Evolutionary conservation across 1,140 invertebrate genomes (phyloP).

Genomic region (Meloidogyne floridensis): DNA sequence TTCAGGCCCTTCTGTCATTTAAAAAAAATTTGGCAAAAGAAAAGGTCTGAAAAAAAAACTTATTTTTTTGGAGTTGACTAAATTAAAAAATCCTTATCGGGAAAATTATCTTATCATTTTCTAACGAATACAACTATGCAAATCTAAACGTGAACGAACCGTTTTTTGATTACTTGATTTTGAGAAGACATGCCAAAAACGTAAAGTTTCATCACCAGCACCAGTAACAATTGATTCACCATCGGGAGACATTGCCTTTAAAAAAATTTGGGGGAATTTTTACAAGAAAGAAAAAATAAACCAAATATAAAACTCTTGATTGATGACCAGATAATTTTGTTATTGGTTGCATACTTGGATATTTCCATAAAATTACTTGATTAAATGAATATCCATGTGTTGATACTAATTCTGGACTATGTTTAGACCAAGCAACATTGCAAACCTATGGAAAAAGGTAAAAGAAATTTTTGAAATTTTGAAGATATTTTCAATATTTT

Average conservation of each 20-base stretch:
- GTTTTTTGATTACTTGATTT: conserved; percentile 43
- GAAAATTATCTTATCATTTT: not conserved
- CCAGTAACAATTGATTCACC: conserved; percentile 99
- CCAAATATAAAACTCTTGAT: conserved; percentile 90
- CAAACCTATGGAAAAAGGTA: conserved; percentile 74
- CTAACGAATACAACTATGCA: conserved; percentile 41
- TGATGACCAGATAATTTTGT: conserved; percentile 97
- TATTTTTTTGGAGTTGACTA: too few species aligned
- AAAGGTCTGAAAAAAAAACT: too few species aligned
- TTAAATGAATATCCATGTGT: conserved; percentile 99
- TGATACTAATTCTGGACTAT: conserved; percentile 72
- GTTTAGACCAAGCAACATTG: conserved; percentile 91
- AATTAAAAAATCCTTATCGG: not conserved
- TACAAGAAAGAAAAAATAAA: conserved; percentile 60
- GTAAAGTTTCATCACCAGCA: conserved; percentile 94
- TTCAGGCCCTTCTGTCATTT: too few species aligned
- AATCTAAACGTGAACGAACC: conserved; percentile 44
- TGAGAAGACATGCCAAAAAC: conserved; percentile 67
- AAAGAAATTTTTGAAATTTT: not conserved
- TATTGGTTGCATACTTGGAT: conserved; percentile 83
- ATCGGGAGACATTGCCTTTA: conserved; percentile 89
- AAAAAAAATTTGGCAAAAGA: too few species aligned
- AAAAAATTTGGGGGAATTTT: conserved; percentile 8
- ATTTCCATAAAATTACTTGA: conserved; percentile 94
- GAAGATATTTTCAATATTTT: too few species aligned